A percentile compares a stretch with the other conserved stretches of the same genome.
Evolutionary conservation across 23 tunicate genomes (phyloP).

Genomic region (Botrylloides violaceus): DNA sequence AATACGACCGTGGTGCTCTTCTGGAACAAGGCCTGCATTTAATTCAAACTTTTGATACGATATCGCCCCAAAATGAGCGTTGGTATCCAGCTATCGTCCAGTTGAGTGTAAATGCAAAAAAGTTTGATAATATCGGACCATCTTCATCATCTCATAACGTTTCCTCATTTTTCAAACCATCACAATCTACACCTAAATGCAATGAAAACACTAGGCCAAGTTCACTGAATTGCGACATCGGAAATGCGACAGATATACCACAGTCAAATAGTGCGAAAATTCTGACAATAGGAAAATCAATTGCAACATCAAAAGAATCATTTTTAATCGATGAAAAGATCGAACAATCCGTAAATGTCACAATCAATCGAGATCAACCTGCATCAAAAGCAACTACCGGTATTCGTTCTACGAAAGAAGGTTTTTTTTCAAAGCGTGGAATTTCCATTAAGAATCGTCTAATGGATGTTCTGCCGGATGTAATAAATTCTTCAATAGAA

Average conservation of each 20-base stretch:
- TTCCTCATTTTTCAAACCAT: background rate
- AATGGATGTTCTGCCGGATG: background rate
- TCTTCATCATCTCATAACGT: background rate
- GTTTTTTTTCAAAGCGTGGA: background rate
- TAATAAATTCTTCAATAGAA: background rate
- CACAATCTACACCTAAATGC: no score
- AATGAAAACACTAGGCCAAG: no score
- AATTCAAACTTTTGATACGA: conserved; percentile 1
- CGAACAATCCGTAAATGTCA: background rate
- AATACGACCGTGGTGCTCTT: conserved; percentile 41
- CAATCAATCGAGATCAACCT: background rate
- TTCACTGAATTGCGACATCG: background rate
- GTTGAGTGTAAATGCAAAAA: conserved; percentile 20
- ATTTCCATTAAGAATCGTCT: background rate
- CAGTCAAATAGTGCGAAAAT: background rate
- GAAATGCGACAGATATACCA: background rate
- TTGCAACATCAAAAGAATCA: background rate
- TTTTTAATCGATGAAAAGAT: background rate
- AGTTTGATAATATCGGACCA: conserved; percentile 3
- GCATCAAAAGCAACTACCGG: background rate
- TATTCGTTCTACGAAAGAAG: no score
- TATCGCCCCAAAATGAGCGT: background rate
- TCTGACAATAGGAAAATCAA: background rate
- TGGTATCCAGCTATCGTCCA: conserved; percentile 12
- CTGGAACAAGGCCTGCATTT: conserved; percentile 13